These are phyloP conservation scores for Lipophrys pholis DNA, from an alignment of 2,113 vertebrate species.

Conservation along the genomic window DNA sequence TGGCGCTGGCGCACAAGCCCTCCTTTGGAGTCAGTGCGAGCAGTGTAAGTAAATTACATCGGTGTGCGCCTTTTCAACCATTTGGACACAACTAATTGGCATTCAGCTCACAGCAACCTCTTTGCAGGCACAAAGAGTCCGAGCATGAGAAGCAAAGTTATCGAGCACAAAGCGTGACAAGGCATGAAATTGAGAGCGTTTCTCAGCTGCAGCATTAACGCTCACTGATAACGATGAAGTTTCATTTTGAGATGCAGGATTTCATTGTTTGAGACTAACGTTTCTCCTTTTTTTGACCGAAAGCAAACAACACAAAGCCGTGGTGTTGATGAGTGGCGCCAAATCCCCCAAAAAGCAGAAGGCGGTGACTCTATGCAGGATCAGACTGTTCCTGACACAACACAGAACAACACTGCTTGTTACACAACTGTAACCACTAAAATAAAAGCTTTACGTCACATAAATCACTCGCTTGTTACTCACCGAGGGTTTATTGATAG, in stretches of 20 bases:
- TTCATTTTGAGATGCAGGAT: neutral
- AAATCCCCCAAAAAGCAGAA: neutral
- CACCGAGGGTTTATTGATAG: too few relatives aligned
- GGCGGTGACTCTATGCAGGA: neutral
- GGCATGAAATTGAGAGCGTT: too few relatives aligned
- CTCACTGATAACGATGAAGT: neutral
- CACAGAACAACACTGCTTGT: slow-evolving; percentile 12
- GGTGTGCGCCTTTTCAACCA: slow-evolving; percentile 62
- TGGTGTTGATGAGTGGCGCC: neutral
- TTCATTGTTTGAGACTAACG: neutral
- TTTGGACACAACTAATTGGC: slow-evolving; percentile 75
- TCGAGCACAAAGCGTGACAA: slow-evolving; percentile 62
- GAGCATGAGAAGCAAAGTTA: slow-evolving; percentile 63
- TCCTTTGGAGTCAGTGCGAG: slow-evolving; percentile 47
- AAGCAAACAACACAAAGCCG: neutral
- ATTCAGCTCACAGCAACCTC: slow-evolving; percentile 70
- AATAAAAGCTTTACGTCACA: too few relatives aligned
- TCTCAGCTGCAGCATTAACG: neutral
- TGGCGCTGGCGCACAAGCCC: slow-evolving; percentile 57
- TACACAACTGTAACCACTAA: neutral
- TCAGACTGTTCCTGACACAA: slow-evolving; percentile 3
- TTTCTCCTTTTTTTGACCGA: neutral
- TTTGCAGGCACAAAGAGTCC: slow-evolving; percentile 62
- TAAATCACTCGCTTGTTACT: too few relatives aligned
- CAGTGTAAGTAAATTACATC: slow-evolving; percentile 64